phyloP scores from a whole-genome alignment of 2,113 vertebrate genomes.

The Gasterosteus nipponicus region DNA sequence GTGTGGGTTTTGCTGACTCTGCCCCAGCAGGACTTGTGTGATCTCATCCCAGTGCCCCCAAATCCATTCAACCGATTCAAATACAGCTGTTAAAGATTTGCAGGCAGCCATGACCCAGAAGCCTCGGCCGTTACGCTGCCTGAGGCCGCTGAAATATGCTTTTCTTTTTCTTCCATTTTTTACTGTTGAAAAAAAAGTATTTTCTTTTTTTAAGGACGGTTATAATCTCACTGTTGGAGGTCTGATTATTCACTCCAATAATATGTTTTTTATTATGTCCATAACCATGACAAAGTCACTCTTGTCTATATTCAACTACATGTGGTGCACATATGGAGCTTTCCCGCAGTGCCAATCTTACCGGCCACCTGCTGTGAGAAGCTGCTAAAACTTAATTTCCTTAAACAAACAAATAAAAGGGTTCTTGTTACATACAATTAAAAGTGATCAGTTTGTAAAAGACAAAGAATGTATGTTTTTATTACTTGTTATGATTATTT shows the following conservation, averaged over 20 bases:
- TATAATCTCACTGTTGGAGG: neutral
- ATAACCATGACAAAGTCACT: neutral
- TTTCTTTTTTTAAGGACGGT: neutral
- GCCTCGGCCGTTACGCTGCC: slow-evolving; percentile 23
- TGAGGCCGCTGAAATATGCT: slow-evolving; percentile 8
- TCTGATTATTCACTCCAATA: slow-evolving; percentile 1
- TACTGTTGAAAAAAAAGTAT: neutral
- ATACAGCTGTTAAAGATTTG: slow-evolving; percentile 30
- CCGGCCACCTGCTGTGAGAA: slow-evolving; percentile 5
- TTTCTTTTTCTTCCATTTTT: neutral
- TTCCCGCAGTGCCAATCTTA: slow-evolving; percentile 36
- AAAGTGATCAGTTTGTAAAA: neutral
- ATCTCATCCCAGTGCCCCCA: slow-evolving; percentile 60
- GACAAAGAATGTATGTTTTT: neutral
- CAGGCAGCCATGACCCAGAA: slow-evolving; percentile 45
- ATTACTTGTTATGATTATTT: neutral
- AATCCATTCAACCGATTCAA: slow-evolving; percentile 44
- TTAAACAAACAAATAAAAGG: neutral
- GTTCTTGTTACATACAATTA: neutral
- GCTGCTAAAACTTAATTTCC: slow-evolving; percentile 4
- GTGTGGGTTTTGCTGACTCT: slow-evolving; percentile 69
- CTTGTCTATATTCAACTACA: neutral
- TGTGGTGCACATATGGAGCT: slow-evolving; percentile 1
- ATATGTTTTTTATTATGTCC: neutral
- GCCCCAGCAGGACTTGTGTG: slow-evolving; percentile 50